Conservation (phyloP, 2,888 invertebrate genomes). For the Gerris lacustris region DNA sequence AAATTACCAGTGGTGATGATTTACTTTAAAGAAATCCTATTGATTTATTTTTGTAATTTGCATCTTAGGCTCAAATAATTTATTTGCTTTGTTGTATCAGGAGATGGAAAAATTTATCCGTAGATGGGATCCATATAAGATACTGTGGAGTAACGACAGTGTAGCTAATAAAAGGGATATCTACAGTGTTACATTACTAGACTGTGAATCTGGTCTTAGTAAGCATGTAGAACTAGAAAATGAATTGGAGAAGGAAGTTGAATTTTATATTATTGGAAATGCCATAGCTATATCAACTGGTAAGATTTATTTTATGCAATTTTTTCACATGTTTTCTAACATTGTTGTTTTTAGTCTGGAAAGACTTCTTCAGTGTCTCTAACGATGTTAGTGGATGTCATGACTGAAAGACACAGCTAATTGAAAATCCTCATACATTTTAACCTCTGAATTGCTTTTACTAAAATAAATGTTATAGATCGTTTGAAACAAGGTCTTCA, state of each 20-base stretch:
- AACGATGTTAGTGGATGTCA: too few relatives aligned
- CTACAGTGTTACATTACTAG: slow-evolving; percentile 56
- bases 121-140: slow-evolving; percentile 77
- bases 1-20: neutral
- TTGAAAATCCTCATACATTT: too few relatives aligned
- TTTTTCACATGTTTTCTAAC: neutral
- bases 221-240: slow-evolving; percentile 65
- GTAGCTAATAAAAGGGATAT: slow-evolving; percentile 50
- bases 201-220: slow-evolving; percentile 61
- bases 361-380: too few relatives aligned
- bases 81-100: slow-evolving; percentile 37
- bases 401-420: too few relatives aligned
- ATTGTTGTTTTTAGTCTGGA: too few relatives aligned
- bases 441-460: too few relatives aligned
- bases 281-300: slow-evolving; percentile 69
- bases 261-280: slow-evolving; percentile 56
- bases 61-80: too few relatives aligned
- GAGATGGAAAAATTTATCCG: slow-evolving; percentile 69
- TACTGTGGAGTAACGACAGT: slow-evolving; percentile 75
- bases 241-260: slow-evolving; percentile 58
- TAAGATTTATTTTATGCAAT: slow-evolving; percentile 36
- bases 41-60: neutral
- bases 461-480: slow-evolving; percentile 34
- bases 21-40: slow-evolving; percentile 7
- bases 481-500: slow-evolving; percentile 68